These are phyloP conservation scores for Anoncus sp. DNA, from an alignment of 2,888 invertebrate species.

Conservation along the genomic window DNA sequence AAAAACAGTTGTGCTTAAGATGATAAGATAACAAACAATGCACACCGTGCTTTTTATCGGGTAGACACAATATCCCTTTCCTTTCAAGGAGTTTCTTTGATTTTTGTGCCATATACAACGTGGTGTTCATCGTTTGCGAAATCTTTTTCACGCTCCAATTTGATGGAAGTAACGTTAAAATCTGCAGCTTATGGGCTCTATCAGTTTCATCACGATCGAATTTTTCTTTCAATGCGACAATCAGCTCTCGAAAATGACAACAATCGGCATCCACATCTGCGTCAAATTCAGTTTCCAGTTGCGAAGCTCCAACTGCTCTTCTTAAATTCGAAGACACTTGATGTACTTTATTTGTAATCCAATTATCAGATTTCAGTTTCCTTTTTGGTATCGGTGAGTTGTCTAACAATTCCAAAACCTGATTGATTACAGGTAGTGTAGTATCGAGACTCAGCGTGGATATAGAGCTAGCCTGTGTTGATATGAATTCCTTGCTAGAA, in stretches of 20 bases:
- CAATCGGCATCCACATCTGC: slow-evolving; percentile 9
- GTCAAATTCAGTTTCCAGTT: slow-evolving; percentile 28
- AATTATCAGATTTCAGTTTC: slow-evolving; percentile 21
- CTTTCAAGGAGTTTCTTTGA: slow-evolving; percentile 33
- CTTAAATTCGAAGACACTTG: slow-evolving; percentile 17
- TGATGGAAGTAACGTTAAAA: slow-evolving; percentile 24
- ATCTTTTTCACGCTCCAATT: slow-evolving; percentile 21
- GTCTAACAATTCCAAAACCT: slow-evolving; percentile 20
- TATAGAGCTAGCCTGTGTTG: slow-evolving; percentile 19
- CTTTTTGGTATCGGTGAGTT: slow-evolving; percentile 24
- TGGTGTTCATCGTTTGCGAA: slow-evolving; percentile 27
- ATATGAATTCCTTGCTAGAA: slow-evolving; percentile 14
- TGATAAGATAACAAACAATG: slow-evolving; percentile 5
- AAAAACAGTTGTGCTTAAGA: neutral
- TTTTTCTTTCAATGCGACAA: slow-evolving; percentile 36
- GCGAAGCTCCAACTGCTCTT: slow-evolving; percentile 8
- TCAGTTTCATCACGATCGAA: slow-evolving; percentile 17
- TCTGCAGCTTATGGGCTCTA: slow-evolving; percentile 23
- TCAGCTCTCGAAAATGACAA: slow-evolving; percentile 33
- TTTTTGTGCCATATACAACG: slow-evolving; percentile 19
- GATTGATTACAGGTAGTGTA: slow-evolving; percentile 28
- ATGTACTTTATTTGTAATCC: slow-evolving; percentile 12
- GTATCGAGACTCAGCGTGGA: slow-evolving; percentile 21
- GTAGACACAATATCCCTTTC: slow-evolving; percentile 36
- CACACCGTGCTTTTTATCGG: slow-evolving; percentile 23